Base-by-base conservation (phyloP, 2,888 invertebrate species). In the Tenthredo amoena region DNA sequence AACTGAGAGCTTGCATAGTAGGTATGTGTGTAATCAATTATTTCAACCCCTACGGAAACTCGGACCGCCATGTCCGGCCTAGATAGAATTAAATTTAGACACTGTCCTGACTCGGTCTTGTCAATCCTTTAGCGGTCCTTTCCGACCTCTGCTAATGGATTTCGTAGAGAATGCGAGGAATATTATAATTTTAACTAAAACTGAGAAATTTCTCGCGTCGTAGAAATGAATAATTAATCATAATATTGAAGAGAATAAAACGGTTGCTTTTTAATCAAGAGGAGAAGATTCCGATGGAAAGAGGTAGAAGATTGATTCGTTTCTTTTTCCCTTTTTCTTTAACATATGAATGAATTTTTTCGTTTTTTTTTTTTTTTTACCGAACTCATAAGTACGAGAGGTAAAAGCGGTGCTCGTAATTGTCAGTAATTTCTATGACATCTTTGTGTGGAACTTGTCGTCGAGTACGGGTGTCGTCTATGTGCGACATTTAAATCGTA, bases 91-190 rank as follows among this genome's bases (percentile, higher is more conserved):
- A 71, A 37, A 34, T 71, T 40, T 40, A 40, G 40, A 71, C 71
- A 37, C 76, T 43, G 15, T 40, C 40, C 26, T n/a, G 76, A 62
- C 62, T 76, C 76, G 47, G 43, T 76, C 76, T 26, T 47, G 76
- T 76, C 76, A 47, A 76, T 76, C 76, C 47, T 76, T 76, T 71
- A 26, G 71, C 71, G 21, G 26, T 76, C 76, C 43, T 76, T 43
- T 43, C 76, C 47, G 76, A 76, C 76, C 76, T 31, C 50, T 21
- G 21, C 26, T 76, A 76, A 76, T 76, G 43, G 71, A 15, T 47
- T 47, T 50, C 47, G 15, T 43, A 21, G 12, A 47, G 18, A 26
- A 43, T 26, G 21, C 10, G 26, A 76, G 26, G 9, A 62, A 31
- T 21, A 21, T 62, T 62, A 21, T 26, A n/a, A 26, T 62, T 26